phyloP scores from a whole-genome alignment of 1,140 invertebrate species.

The Bombus difficillimus region DNA sequence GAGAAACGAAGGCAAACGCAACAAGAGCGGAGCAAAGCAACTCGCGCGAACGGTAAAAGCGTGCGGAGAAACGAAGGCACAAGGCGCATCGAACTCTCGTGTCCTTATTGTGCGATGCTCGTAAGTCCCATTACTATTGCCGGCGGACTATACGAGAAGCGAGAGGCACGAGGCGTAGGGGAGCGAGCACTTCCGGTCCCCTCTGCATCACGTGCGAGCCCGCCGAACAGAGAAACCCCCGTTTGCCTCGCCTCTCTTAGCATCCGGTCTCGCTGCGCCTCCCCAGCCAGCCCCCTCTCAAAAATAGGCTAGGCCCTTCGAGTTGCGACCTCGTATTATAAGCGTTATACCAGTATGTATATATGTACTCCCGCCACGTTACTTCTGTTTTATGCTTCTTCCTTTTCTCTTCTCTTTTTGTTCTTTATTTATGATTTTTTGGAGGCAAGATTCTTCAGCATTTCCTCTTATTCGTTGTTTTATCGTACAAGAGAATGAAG shows the following conservation, averaged over 20 bases:
- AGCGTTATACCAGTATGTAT: not conserved
- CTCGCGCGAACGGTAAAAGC: slow-evolving; percentile 58
- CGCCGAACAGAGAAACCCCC: slow-evolving; percentile 73
- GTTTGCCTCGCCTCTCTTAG: slow-evolving; percentile 69
- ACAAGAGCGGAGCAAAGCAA: not conserved
- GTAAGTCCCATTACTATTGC: slow-evolving; percentile 70
- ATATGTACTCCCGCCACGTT: not conserved
- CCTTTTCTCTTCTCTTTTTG: not conserved
- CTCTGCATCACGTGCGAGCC: slow-evolving; percentile 82
- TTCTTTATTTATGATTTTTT: no score
- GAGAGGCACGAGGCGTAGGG: slow-evolving; percentile 72
- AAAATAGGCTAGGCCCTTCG: slow-evolving; percentile 77
- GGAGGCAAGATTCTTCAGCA: not conserved
- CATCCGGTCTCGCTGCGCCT: slow-evolving; percentile 65
- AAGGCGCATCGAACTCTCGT: slow-evolving; percentile 60
- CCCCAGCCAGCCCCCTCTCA: slow-evolving; percentile 68
- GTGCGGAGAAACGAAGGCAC: slow-evolving; percentile 54
- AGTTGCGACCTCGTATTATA: slow-evolving; percentile 45
- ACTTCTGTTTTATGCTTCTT: no score
- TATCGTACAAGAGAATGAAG: not conserved
- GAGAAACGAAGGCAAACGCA: slow-evolving; percentile 27
- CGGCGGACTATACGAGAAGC: slow-evolving; percentile 57
- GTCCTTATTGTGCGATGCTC: slow-evolving; percentile 67
- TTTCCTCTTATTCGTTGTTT: no score
- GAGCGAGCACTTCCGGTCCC: slow-evolving; percentile 79